These are phyloP conservation scores for Acleris holmiana DNA, from an alignment of 2,888 invertebrate species.

Conservation along the genomic window DNA sequence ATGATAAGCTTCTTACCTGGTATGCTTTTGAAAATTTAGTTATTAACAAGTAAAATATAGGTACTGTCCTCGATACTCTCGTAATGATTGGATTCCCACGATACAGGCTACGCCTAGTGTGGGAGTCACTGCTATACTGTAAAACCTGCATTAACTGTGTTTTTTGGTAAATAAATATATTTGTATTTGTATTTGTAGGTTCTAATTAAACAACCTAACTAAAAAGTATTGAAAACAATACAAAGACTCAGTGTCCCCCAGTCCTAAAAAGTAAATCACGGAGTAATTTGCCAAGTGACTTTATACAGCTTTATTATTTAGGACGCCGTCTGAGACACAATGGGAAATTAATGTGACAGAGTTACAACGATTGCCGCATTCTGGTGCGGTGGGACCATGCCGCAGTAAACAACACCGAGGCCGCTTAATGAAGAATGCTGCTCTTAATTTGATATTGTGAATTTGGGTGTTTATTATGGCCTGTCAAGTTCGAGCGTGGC, in stretches of 20 bases:
- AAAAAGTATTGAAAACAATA: slow-evolving; percentile 1
- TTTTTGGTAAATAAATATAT: no score
- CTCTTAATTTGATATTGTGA: slow-evolving; percentile 7
- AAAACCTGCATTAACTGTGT: no score
- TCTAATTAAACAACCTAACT: slow-evolving; percentile 6
- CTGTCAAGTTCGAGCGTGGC: no score
- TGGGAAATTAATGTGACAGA: slow-evolving; percentile 25
- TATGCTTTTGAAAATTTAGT: no score
- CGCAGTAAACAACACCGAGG: slow-evolving; percentile 6
- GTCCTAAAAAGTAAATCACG: slow-evolving; percentile 31
- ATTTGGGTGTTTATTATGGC: neutral
- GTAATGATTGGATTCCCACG: no score
- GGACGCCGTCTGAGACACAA: slow-evolving; percentile 13
- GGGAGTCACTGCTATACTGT: no score
- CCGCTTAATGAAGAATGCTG: neutral
- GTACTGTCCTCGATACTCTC: no score
- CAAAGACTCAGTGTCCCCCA: slow-evolving; percentile 3
- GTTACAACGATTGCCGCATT: slow-evolving; percentile 17
- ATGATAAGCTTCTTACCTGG: no score
- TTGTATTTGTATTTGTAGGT: no score
- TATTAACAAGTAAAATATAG: no score
- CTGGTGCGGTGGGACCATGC: slow-evolving; percentile 3
- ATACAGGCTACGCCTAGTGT: no score
- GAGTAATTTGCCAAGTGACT: slow-evolving; percentile 38
- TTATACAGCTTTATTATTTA: slow-evolving; percentile 35